Base-by-base conservation (phyloP, 1,140 invertebrate species). In the Orchesella cincta region DNA sequence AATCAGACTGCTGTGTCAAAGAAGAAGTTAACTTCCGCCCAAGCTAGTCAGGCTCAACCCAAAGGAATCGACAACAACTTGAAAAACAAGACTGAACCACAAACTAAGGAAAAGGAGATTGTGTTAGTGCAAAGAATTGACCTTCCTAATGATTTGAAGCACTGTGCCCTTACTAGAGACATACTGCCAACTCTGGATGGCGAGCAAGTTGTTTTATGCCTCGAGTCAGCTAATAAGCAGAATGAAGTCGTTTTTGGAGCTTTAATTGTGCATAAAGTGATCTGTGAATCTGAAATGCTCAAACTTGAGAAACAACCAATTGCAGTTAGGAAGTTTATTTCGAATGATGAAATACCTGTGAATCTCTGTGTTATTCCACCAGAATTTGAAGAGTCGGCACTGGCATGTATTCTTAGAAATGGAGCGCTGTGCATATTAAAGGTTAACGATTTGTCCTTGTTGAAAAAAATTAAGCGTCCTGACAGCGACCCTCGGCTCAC, bases 391-490 rank as follows among this genome's bases (percentile, higher is more conserved):
- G 73, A 77, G 12, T 52, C 77, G 0, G 31, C 51, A 12, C 18
- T 82, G 1, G 79, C 76, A 5, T 79, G 71, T 46, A 78, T 81
- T 36, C 35, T 79, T 0, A 46, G 52, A 1, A 31, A 64, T 57
- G 82, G 82, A 18, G 35, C 70, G 51, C 57, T 81, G 0, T 72
- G 71, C n/a, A 74, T 82, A 20, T 72, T 76, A 23, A 72, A 64
- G n/a, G 51, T 81, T 2, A 73, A 34, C 20, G 72, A 81, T 57
- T 74, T 82, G 26, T 39, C 28, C 23, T 20, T 80, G 8, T 87
- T 90, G 74, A 90, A 91, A 16, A 88, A 87, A 81, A 86, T 91
- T 36, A 78, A 74, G 29, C 31, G 62, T 28, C 34, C 78, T 72
- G 74, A 81, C 12, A 46, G 79, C 52, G 73, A 74, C 33, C 16